Conservation (phyloP, 2,888 invertebrate genomes). For the Stratiomys singularior region DNA sequence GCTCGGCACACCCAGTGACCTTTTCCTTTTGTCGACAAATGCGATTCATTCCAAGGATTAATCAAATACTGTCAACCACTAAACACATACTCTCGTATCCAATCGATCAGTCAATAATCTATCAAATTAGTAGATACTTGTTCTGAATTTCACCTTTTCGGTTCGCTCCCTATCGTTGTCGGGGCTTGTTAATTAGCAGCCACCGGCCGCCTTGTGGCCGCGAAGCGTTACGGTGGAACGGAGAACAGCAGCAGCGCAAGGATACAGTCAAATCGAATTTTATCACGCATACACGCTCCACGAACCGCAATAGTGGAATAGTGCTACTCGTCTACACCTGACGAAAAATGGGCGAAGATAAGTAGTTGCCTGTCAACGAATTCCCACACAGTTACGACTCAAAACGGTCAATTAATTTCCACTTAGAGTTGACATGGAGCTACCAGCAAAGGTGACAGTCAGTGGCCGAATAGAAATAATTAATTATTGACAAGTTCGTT, state of each 20-base stretch:
- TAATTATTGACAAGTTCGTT: conserved; percentile 10
- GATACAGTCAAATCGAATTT: conserved; percentile 27
- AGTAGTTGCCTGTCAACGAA: neutral
- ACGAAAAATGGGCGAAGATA: conserved; percentile 1
- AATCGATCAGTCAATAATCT: conserved; percentile 29
- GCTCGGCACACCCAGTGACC: neutral
- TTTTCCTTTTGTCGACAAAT: neutral
- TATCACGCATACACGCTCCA: conserved; percentile 22
- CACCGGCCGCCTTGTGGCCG: too few relatives aligned
- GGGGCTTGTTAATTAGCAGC: neutral
- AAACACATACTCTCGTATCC: neutral
- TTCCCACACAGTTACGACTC: neutral
- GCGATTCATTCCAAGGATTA: neutral
- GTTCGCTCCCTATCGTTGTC: neutral
- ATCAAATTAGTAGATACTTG: conserved; percentile 34
- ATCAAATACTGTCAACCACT: neutral
- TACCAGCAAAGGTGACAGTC: neutral
- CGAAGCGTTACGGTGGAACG: neutral
- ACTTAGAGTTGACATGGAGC: conserved; percentile 39
- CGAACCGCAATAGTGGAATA: neutral
- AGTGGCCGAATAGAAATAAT: conserved; percentile 24
- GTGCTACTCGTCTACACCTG: conserved; percentile 17
- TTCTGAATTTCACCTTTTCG: neutral
- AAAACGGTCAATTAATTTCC: conserved; percentile 47
- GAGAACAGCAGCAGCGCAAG: neutral